These are phyloP conservation scores for Netelia virgata DNA, from an alignment of 2,888 invertebrate species.

Conservation along the genomic window DNA sequence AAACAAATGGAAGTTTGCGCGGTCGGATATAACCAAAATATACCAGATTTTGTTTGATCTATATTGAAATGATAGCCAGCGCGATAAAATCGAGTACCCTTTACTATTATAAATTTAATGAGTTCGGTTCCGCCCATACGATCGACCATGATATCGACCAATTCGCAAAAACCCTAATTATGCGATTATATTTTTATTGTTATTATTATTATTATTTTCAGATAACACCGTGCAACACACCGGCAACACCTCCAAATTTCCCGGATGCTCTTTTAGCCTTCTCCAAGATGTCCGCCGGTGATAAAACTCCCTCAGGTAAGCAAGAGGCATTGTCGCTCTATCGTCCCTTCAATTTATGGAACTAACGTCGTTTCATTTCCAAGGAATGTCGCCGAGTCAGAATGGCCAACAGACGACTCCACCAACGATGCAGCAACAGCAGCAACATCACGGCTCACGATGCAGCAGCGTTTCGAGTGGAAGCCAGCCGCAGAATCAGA, in stretches of 20 bases:
- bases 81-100: too few species aligned
- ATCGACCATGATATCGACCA: too few species aligned
- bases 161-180: background rate
- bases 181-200: background rate
- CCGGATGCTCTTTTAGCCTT: conserved; percentile 96
- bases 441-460: conserved; percentile 85
- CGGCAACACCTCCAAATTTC: conserved; percentile 97
- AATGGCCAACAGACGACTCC: conserved; percentile 84
- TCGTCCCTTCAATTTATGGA: conserved; percentile 28
- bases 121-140: too few species aligned
- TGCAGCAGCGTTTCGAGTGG: conserved; percentile 81
- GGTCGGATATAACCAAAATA: too few species aligned
- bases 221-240: conserved; percentile 97
- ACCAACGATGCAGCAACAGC: conserved; percentile 82
- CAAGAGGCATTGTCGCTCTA: background rate
- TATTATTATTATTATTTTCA: conserved; percentile 81
- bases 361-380: background rate
- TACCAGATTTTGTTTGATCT: too few species aligned
- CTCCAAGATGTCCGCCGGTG: conserved; percentile 93
- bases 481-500: conserved; percentile 80
- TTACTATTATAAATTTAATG: too few species aligned
- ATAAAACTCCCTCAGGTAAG: conserved; percentile 85
- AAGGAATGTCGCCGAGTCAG: conserved; percentile 85
- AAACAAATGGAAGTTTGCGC: too few species aligned
- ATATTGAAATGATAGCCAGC: too few species aligned